Base-by-base conservation (phyloP, 2,888 invertebrate species). In the Pheosia gnoma region DNA sequence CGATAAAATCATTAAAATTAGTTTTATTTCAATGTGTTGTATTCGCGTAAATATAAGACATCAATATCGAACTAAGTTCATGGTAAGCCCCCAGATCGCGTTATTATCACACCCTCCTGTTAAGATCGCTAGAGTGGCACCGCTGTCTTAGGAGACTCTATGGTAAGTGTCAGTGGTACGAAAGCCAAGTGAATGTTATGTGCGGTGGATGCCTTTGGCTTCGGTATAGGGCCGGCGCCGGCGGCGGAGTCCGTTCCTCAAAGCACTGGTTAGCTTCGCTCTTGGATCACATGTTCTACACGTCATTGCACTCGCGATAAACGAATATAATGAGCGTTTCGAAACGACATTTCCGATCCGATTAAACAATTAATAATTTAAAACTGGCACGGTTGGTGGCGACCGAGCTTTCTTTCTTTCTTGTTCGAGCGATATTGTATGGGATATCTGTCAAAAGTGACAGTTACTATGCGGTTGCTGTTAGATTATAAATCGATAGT, bases 141-240 rank as follows among this genome's bases (percentile, higher is more conserved):
- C 53, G 55, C 38, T 37, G 55, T 13, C 36, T 39, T n/a, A 11
- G 54, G 55, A n/a, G n/a, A 39, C 6, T n/a, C 11, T n/a, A 0
- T 25, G 13, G 55, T 37, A 37, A 13, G 25, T 41, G 59, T 60
- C 13, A 47, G 56, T 25, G 25, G 25, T 11, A 61, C 9, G 51
- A 58, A 66, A 61, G 70, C 69, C 68, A 82, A 70, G 77, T 71
- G 66, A 72, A 71, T 70, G 75, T 73, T 73, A 66, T 69, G 72
- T 74, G 81, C 78, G 83, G 86, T 84, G 89, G 90, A 83, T 92
- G 94, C 94, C 94, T 94, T 93, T 85, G 94, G 94, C 93, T 91
- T 90, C 86, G 86, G 83, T 88, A 81, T 79, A 80, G 85, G 79
- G 84, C 82, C 82, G 84, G 77, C 79, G 78, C 82, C 82, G 84